Conservation (phyloP, 2,797 vertebrate genomes). For the Macropus fuliginosus region DNA sequence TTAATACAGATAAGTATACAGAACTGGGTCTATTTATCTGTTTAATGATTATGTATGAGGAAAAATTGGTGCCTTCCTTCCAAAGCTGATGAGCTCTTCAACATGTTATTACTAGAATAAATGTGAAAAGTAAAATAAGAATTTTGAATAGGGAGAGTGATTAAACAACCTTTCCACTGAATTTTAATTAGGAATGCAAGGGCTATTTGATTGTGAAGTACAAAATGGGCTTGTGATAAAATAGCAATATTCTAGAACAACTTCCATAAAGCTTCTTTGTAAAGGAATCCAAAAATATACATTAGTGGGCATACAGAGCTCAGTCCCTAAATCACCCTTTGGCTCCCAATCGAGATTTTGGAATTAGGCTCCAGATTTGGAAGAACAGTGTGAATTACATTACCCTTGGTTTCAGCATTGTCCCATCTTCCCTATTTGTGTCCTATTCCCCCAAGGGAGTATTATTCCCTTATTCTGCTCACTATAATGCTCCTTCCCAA, state of each 20-base stretch:
- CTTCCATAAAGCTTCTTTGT: slow-evolving; percentile 50
- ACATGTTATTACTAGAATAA: slow-evolving; percentile 79
- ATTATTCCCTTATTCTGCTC: not conserved
- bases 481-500: not conserved
- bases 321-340: not conserved
- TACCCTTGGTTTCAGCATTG: not conserved
- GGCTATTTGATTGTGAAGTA: slow-evolving; percentile 72
- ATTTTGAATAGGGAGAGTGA: slow-evolving; percentile 80
- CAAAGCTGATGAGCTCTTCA: slow-evolving; percentile 79
- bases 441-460: rapidly evolving
- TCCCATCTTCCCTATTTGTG: not conserved
- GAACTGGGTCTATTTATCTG: slow-evolving; percentile 77
- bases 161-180: slow-evolving; percentile 81
- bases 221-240: slow-evolving; percentile 72
- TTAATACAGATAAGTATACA: slow-evolving; percentile 74
- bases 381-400: not conserved
- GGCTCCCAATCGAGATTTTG: no score
- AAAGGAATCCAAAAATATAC: slow-evolving; percentile 38
- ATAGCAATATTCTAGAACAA: slow-evolving; percentile 67
- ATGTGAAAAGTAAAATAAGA: slow-evolving; percentile 82
- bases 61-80: slow-evolving; percentile 78
- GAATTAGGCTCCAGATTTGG: not conserved
- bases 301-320: not conserved
- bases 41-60: slow-evolving; percentile 78
- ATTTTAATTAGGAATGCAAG: slow-evolving; percentile 82